Conservation (phyloP, 2,888 invertebrate species). For the Endomychus coccineus region DNA sequence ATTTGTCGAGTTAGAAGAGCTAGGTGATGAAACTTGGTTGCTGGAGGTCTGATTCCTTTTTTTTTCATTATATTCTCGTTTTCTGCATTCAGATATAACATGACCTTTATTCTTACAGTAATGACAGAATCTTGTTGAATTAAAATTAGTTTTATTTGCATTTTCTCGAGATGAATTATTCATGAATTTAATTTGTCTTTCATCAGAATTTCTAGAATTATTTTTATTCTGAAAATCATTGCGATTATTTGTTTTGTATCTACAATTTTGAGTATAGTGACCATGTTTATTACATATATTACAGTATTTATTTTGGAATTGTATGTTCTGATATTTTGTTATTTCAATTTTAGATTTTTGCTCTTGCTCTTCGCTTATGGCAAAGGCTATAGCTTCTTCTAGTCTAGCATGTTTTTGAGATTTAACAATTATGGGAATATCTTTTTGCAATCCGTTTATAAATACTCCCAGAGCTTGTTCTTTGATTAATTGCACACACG, state of each 20-base stretch:
- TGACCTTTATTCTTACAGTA: conserved; percentile 20
- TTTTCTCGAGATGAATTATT: too few relatives aligned
- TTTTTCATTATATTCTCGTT: conserved; percentile 22
- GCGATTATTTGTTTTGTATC: background rate
- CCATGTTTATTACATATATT: conserved; percentile 13
- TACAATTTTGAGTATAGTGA: conserved; percentile 4
- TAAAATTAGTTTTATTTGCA: too few relatives aligned
- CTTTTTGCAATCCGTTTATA: conserved; percentile 27
- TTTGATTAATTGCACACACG: conserved; percentile 25
- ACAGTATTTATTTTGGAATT: conserved; percentile 1
- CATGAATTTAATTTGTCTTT: too few relatives aligned
- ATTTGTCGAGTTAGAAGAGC: conserved; percentile 7
- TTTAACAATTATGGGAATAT: conserved; percentile 29
- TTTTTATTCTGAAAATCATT: too few relatives aligned
- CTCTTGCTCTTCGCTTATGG: conserved; percentile 28
- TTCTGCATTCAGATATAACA: conserved; percentile 17
- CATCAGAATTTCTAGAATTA: too few relatives aligned
- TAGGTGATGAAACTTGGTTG: background rate
- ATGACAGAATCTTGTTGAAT: conserved; percentile 11
- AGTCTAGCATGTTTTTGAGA: conserved; percentile 27
- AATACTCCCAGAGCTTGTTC: conserved; percentile 30
- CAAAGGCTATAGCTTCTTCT: conserved; percentile 28
- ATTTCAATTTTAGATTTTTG: conserved; percentile 21
- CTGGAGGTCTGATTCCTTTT: conserved; percentile 9
- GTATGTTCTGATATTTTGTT: background rate